A percentile compares a stretch with the other conserved stretches of the same genome.
Evolutionary conservation across 2,113 vertebrate species (phyloP).

Genomic region (Eptesicus fuscus): DNA sequence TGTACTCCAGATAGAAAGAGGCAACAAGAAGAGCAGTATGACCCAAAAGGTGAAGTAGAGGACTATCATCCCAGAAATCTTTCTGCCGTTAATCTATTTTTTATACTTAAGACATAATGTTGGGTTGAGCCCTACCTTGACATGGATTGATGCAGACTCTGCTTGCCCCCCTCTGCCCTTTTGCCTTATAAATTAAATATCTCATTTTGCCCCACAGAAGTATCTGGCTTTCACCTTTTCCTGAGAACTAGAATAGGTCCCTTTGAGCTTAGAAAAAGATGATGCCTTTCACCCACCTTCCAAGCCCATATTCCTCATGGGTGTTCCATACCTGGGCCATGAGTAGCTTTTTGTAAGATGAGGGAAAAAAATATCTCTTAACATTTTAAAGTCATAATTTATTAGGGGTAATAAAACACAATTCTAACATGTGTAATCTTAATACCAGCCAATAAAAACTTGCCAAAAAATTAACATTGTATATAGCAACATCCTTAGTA

Average conservation of each 20-base stretch:
- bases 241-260: background rate
- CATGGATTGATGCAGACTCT: background rate
- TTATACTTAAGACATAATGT: background rate
- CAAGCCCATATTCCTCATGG: background rate
- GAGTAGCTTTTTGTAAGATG: background rate
- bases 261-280: background rate
- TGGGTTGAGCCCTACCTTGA: background rate
- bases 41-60: background rate
- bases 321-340: background rate
- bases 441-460: background rate
- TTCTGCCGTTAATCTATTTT: background rate
- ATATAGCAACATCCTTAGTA: background rate
- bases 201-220: background rate
- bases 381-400: background rate
- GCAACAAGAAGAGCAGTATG: background rate
- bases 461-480: background rate
- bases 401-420: background rate
- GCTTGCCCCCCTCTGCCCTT: background rate
- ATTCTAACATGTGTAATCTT: background rate
- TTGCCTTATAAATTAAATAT: background rate
- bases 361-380: background rate
- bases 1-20: too few relatives aligned
- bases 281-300: background rate
- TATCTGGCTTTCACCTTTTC: background rate
- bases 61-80: background rate